Conservation (phyloP, 2,888 invertebrate genomes). For the Caenorhabditis doughertyi region DNA sequence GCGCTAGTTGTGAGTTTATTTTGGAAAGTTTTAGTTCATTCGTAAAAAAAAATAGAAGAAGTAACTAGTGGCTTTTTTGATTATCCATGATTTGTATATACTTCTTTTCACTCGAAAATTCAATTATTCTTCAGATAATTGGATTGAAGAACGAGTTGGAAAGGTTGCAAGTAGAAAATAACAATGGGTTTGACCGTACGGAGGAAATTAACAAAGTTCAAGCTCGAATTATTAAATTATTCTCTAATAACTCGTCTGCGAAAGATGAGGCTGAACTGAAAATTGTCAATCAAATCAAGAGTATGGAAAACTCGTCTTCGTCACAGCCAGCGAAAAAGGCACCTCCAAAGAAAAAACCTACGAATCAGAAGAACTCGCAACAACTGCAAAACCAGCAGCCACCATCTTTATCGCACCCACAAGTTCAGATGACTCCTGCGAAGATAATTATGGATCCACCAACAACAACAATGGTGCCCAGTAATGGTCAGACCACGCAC, state of each 20-base stretch:
- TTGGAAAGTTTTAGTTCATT: too few relatives aligned
- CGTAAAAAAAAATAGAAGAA: too few relatives aligned
- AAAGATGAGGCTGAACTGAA: background rate
- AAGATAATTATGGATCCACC: constrained; percentile 49
- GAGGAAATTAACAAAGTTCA: too few relatives aligned
- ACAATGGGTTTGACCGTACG: too few relatives aligned
- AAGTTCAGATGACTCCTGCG: constrained; percentile 25
- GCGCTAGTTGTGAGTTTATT: constrained; percentile 9
- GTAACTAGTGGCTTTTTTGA: too few relatives aligned
- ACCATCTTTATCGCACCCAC: constrained; percentile 6
- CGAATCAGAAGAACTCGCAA: background rate
- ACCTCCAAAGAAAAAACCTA: constrained; percentile 7
- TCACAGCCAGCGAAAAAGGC: background rate
- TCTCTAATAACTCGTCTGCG: too few relatives aligned
- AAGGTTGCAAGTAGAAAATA: background rate
- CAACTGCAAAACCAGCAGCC: constrained; percentile 19
- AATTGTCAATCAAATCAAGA: constrained; percentile 1
- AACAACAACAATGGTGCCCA: constrained; percentile 51
- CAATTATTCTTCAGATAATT: background rate
- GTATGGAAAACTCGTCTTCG: background rate
- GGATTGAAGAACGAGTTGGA: background rate
- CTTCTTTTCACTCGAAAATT: too few relatives aligned
- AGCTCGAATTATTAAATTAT: too few relatives aligned
- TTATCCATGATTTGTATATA: too few relatives aligned
- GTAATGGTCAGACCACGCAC: constrained; percentile 11